Base-by-base conservation (phyloP, 92 coral and sea anemone species). In the Actinostola sp. region DNA sequence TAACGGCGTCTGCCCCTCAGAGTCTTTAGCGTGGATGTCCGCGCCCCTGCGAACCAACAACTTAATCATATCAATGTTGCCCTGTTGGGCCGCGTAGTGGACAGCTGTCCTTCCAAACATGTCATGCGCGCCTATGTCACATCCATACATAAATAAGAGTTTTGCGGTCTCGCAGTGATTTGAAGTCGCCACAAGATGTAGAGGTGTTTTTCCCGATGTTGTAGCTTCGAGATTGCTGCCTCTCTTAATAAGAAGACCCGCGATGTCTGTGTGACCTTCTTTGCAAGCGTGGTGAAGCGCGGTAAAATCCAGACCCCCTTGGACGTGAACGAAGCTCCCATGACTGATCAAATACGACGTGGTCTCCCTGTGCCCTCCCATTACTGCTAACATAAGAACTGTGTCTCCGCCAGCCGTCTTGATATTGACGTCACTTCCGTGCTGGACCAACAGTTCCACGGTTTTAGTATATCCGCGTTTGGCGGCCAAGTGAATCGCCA, bases 31-130 rank as follows among this genome's bases (percentile, higher is more conserved):
- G 44, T 89, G 92, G 63, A 71, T 70, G 70, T 82, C 76, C 10
- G 86, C 81, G 20, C 96, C 92, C 53, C 87, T 71, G 13, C 39
- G 77, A 8, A 78, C 71, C 28, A 89, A 62, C 16, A 86, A 66
- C 72, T 80, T 74, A 35, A 79, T 79, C 82, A 89, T 88, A 16
- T 84, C 81, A 26, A 69, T 76, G 63, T 75, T 84, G 16, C 96
- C 96, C 78, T 89, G 92, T 49, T 86, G 96, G 10, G 96, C 91
- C 13, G 84, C 92, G 55, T 89, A 89, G 63, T 89, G 96, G 19
- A 86, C 48, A 61, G 96, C 86, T 34, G 96, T 86, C 72, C 96
- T 82, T 19, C 96, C 96, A 70, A 89, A 89, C 70, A 75, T 82
- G 61, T 89, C 96, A 64, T 70, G 85, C 44, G 87, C 86, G 50